Percentiles rank a stretch among this genome's conserved stretches.
phyloP scores from a whole-genome alignment of 2,888 invertebrate genomes.

The Autographa pulchrina region DNA sequence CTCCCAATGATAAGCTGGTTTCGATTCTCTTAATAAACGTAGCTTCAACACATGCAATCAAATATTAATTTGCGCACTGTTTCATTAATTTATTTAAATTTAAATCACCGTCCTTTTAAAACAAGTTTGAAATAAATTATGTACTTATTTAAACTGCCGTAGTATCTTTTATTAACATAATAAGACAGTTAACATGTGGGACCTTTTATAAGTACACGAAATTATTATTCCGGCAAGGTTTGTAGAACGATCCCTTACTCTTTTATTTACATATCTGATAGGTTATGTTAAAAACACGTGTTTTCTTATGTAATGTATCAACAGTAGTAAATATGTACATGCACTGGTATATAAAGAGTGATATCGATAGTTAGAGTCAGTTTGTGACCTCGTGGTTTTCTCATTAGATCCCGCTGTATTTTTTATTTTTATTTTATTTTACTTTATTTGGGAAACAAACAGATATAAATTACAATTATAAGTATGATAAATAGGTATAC shows the following conservation, averaged over 20 bases:
- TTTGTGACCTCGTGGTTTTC: slow-evolving; percentile 74
- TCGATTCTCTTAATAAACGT: slow-evolving; percentile 24
- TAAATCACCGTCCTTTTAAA: neutral
- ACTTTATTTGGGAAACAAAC: too few species aligned
- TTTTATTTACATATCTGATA: neutral
- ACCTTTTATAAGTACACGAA: neutral
- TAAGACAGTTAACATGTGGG: neutral
- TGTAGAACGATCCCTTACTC: neutral
- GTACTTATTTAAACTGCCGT: neutral
- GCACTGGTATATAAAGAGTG: slow-evolving; percentile 44
- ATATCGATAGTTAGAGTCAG: slow-evolving; percentile 53
- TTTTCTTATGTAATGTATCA: neutral
- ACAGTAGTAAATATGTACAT: slow-evolving; percentile 5
- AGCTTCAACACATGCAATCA: neutral
- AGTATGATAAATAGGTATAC: too few species aligned
- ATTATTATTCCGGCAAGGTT: neutral
- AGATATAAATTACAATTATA: too few species aligned
- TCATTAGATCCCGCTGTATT: too few species aligned
- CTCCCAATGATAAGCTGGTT: slow-evolving; percentile 46
- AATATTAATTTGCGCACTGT: neutral
- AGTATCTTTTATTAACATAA: neutral
- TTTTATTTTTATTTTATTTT: too few species aligned
- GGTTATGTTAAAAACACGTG: neutral
- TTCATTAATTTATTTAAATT: neutral
- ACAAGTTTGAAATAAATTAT: neutral